Percentiles rank a stretch among this genome's conserved stretches.
Conservation (phyloP, 2,113 vertebrate species). For the Ceratotherium simum region DNA sequence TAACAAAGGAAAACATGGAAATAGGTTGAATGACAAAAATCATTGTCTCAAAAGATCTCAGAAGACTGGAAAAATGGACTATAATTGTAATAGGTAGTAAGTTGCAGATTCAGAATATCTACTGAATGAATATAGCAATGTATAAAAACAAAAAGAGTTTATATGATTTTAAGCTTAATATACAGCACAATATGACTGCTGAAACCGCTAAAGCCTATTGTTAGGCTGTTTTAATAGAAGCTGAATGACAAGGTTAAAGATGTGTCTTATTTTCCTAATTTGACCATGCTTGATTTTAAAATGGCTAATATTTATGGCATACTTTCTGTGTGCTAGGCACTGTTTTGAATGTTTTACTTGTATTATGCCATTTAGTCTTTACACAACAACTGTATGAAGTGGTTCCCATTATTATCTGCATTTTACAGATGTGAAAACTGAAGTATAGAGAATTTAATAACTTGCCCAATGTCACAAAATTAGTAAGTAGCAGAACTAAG, state of each 20-base stretch:
- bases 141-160: conserved; percentile 31
- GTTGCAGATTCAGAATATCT: conserved; percentile 24
- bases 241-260: not conserved
- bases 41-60: conserved; percentile 15
- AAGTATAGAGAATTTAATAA: conserved; percentile 55
- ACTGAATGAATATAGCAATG: not conserved
- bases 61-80: conserved; percentile 13
- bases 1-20: conserved; percentile 32
- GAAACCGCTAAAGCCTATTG: not conserved
- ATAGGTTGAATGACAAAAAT: conserved; percentile 47
- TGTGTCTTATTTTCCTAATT: not conserved
- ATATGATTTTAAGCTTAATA: not conserved
- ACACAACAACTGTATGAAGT: not conserved
- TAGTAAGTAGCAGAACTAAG: not conserved
- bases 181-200: not conserved
- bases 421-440: conserved; percentile 56
- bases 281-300: conserved; percentile 37
- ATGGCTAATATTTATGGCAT: conserved; percentile 15
- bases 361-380: conserved; percentile 11
- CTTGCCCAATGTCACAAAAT: not conserved
- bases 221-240: conserved; percentile 26
- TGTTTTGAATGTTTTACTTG: conserved; percentile 1
- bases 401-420: not conserved
- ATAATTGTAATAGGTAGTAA: conserved; percentile 8
- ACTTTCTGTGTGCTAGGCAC: not conserved